Evolutionary conservation across 2,797 vertebrate species (phyloP), one percentile per base, ranked within the genome.

Genomic region (Myripristis jacobus): DNA sequence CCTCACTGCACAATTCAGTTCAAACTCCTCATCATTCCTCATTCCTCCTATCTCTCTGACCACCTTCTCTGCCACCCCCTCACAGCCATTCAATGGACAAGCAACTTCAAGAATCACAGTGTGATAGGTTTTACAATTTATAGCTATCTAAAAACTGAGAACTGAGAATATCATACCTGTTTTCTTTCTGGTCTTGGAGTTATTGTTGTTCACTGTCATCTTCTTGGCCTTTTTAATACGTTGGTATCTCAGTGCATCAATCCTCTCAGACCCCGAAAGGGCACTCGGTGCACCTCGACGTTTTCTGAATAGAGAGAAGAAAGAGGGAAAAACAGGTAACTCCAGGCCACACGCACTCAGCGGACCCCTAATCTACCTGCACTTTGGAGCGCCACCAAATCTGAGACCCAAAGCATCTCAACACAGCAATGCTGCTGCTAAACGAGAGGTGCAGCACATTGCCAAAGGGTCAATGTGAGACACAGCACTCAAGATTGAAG

Each of bases 191-290:
- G 93, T 92, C 92, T 98, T 99, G 82, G 96, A 98, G 87, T 97
- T 97, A 94, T 96, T 97, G 95, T 97, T 98, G 91, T 95, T 95
- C 73, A 93, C 87, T 85, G 93, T 96, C 93, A 96, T 94, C 94
- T 98, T 98, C 96, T 99, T 99, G 94, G 95, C 95, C 96, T 98
- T 99, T 95, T 96, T 97, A 94, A 98, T 94, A 91, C 97, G 96
- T 95, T 98, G 96, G 94, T 98, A 97, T 96, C 95, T 97, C 95
- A 99, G 95, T 95, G 95, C 96, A 94, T 99, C 97, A 85, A 97
- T 95, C 95, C 97, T 99, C 97, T 98, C 98, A 98, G 97, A 97
- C 95, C 95, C 96, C 90, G 96, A 96, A 96, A 96, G 92, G 81
- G 94, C 95, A 95, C 94, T 94, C 80, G 59, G 81, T 81, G 83